phyloP scores from a whole-genome alignment of 2,113 vertebrate species.

The Uropsilus gracilis region DNA sequence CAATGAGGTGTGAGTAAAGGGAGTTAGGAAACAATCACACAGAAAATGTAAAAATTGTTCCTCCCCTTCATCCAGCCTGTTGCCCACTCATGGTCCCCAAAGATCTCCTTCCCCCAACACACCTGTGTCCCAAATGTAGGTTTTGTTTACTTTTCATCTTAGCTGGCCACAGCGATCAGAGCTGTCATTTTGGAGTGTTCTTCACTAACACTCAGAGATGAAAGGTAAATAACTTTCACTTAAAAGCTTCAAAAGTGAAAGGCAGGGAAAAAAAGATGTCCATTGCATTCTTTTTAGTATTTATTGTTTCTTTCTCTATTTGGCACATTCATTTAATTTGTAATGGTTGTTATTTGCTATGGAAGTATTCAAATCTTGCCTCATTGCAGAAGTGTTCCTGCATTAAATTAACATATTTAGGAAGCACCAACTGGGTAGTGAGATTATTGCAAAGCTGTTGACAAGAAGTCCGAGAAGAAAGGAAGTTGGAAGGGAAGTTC shows the following conservation, averaged over 20 bases:
- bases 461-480: neutral
- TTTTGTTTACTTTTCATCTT: neutral
- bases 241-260: neutral
- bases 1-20: neutral
- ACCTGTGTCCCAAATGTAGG: neutral
- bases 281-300: neutral
- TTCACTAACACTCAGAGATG: neutral
- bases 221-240: neutral
- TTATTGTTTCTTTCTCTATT: neutral
- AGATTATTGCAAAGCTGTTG: neutral
- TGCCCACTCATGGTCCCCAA: neutral
- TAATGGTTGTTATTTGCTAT: neutral
- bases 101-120: no score
- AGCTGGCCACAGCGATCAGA: neutral
- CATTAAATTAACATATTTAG: neutral
- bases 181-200: neutral
- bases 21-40: neutral
- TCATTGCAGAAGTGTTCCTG: neutral
- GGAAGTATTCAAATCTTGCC: neutral
- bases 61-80: neutral
- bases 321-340: neutral
- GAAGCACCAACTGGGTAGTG: neutral
- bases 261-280: neutral
- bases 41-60: neutral
- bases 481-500: neutral